Percentiles rank a stretch among this genome's conserved stretches.
These are phyloP conservation scores for Apostichopus japonicus DNA, from an alignment of 35 echinoderm and acorn worm species.

Conservation along the genomic window DNA sequence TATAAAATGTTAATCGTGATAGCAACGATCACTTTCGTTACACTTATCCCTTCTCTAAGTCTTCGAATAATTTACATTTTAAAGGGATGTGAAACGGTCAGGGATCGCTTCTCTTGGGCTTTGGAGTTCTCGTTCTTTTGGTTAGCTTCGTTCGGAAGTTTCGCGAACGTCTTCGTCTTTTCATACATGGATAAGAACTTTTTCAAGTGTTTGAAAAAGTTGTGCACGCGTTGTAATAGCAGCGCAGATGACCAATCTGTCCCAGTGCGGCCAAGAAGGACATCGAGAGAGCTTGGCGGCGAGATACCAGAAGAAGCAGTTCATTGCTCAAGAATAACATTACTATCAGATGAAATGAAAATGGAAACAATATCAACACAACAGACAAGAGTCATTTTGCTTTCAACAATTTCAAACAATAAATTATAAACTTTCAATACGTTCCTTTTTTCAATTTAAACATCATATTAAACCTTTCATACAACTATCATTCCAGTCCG, in stretches of 20 bases:
- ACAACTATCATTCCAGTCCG: no score
- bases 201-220: not conserved
- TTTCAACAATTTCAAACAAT: no score
- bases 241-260: not conserved
- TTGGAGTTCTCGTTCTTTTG: conserved; percentile 36
- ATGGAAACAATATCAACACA: no score
- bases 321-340: not conserved
- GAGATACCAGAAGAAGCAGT: not conserved
- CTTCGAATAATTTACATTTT: conserved; percentile 17
- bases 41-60: not conserved
- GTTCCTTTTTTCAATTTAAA: no score
- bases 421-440: no score
- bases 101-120: not conserved
- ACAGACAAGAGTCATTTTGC: no score
- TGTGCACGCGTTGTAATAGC: not conserved
- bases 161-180: not conserved
- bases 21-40: not conserved
- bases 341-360: not conserved
- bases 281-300: not conserved
- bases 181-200: conserved; percentile 33
- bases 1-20: not conserved
- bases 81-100: not conserved
- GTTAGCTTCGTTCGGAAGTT: conserved; percentile 27
- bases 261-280: not conserved
- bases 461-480: no score